phyloP scores from a whole-genome alignment of 2,797 vertebrate genomes.

The Hoplostethus atlanticus region DNA sequence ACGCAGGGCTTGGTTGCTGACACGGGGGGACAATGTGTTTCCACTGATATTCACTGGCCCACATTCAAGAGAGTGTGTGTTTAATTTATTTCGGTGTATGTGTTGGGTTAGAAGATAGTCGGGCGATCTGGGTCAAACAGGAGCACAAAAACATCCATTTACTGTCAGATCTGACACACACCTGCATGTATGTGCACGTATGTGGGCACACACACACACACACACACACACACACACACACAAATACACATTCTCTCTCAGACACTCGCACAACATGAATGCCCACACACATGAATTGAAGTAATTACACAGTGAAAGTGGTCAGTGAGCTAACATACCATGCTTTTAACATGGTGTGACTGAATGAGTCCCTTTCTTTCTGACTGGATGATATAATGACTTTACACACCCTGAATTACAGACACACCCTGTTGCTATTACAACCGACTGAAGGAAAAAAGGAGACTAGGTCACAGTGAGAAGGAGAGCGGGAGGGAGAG shows the following conservation, averaged over 20 bases:
- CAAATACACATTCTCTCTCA: slow-evolving; percentile 6
- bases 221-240: not conserved
- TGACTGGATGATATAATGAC: slow-evolving; percentile 71
- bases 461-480: slow-evolving; percentile 48
- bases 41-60: slow-evolving; percentile 9
- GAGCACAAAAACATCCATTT: slow-evolving; percentile 12
- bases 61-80: slow-evolving; percentile 11
- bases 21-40: slow-evolving; percentile 18
- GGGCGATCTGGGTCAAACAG: slow-evolving; percentile 47
- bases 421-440: slow-evolving; percentile 81
- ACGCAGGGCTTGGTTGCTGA: slow-evolving; percentile 4
- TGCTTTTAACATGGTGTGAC: slow-evolving; percentile 46
- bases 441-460: slow-evolving; percentile 48
- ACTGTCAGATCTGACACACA: slow-evolving; percentile 16
- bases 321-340: slow-evolving; percentile 53
- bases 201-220: not conserved
- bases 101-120: slow-evolving; percentile 22
- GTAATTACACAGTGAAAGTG: slow-evolving; percentile 41
- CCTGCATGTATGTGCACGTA: not conserved
- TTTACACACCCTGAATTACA: slow-evolving; percentile 73
- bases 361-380: slow-evolving; percentile 74
- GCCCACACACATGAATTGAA: slow-evolving; percentile 50
- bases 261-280: slow-evolving; percentile 25
- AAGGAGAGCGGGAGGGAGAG: slow-evolving; percentile 44
- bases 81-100: slow-evolving; percentile 3